Evolutionary conservation across 2,888 invertebrate species (phyloP).

Genomic region (Diabrotica balteata): DNA sequence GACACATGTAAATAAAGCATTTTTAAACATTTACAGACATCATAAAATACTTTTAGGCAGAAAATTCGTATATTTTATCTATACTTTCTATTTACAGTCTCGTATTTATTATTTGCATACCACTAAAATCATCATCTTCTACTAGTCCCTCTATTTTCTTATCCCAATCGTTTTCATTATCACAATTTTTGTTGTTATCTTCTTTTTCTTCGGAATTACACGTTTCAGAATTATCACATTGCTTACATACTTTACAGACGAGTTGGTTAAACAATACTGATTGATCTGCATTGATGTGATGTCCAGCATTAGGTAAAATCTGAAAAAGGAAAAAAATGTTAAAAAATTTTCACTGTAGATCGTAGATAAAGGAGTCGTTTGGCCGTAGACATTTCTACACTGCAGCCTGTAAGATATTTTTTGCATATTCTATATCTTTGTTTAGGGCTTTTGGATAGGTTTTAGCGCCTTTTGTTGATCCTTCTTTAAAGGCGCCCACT

Average conservation of each 20-base stretch:
- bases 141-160: constrained; percentile 6
- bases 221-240: constrained; percentile 11
- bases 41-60: not conserved
- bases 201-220: not conserved
- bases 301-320: constrained; percentile 88
- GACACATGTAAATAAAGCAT: not conserved
- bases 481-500: no score
- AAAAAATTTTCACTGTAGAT: no score
- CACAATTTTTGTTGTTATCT: not conserved
- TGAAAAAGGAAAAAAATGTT: constrained; percentile 54
- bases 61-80: not conserved
- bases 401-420: no score
- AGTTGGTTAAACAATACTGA: constrained; percentile 84
- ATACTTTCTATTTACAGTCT: not conserved
- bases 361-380: no score
- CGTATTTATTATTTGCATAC: constrained; percentile 22
- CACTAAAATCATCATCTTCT: constrained; percentile 22
- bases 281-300: constrained; percentile 94
- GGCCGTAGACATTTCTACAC: no score
- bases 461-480: no score
- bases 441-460: no score
- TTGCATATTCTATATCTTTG: no score
- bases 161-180: constrained; percentile 13
- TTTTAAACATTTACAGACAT: constrained; percentile 3
- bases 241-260: constrained; percentile 74